Percentiles rank a stretch among this genome's conserved stretches.
These are phyloP conservation scores for Drosophila rufa DNA, from an alignment of 1,140 invertebrate species.

Conservation along the genomic window DNA sequence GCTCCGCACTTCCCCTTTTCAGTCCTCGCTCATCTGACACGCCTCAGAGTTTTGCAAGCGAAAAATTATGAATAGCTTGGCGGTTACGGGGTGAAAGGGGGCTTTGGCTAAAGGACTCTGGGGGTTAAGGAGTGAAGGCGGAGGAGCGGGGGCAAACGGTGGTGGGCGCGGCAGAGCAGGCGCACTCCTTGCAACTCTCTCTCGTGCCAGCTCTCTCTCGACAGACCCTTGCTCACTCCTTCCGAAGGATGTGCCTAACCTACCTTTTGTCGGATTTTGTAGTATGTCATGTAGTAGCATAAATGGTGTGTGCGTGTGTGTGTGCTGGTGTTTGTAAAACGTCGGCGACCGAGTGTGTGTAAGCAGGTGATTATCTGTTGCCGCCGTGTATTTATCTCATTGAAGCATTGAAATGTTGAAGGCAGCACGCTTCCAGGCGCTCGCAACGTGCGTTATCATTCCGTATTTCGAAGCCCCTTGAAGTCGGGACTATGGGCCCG, in stretches of 20 bases:
- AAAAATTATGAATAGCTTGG: constrained; percentile 56
- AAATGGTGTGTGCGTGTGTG: constrained; percentile 38
- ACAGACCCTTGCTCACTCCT: neutral
- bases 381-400: constrained; percentile 78
- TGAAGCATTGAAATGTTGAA: constrained; percentile 62
- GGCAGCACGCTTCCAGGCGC: constrained; percentile 32
- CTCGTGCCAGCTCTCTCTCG: constrained; percentile 9
- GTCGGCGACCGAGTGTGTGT: constrained; percentile 57
- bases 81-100: constrained; percentile 6
- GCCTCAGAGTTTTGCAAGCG: constrained; percentile 68
- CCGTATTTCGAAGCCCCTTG: neutral
- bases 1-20: neutral
- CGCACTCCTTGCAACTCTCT: constrained; percentile 56
- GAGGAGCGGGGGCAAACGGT: constrained; percentile 32
- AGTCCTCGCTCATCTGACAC: constrained; percentile 35
- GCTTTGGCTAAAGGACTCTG: constrained; percentile 26
- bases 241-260: constrained; percentile 72
- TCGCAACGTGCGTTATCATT: constrained; percentile 37
- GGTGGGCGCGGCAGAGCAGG: constrained; percentile 76
- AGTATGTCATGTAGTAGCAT: constrained; percentile 69
- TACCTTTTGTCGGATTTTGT: constrained; percentile 77
- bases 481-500: constrained; percentile 5
- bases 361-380: constrained; percentile 84
- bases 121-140: constrained; percentile 23
- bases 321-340: constrained; percentile 28